phyloP scores from a whole-genome alignment of 2,888 invertebrate genomes.

The Sepiola atlantica region DNA sequence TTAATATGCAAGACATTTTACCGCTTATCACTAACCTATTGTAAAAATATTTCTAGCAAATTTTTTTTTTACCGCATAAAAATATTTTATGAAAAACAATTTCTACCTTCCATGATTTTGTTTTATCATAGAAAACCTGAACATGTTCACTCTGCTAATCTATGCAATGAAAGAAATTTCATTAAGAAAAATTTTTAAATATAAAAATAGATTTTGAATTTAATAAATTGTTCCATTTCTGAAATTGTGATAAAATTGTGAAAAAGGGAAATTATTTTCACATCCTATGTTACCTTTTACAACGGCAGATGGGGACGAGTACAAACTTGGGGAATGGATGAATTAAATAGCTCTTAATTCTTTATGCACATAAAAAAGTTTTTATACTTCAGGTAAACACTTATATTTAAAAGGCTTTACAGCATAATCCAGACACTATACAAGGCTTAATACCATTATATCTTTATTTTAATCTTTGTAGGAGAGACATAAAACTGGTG shows the following conservation, averaged over 20 bases:
- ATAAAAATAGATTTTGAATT: no score
- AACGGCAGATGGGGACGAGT: background rate
- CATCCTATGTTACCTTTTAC: background rate
- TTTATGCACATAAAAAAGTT: background rate
- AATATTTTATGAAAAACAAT: background rate
- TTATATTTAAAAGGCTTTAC: background rate
- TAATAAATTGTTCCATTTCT: background rate
- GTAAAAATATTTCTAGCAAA: background rate
- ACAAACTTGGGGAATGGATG: background rate
- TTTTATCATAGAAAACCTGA: no score
- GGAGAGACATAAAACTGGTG: no score
- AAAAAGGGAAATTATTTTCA: background rate
- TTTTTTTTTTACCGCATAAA: background rate
- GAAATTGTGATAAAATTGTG: background rate
- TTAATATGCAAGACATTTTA: background rate
- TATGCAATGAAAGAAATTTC: background rate
- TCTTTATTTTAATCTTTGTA: no score
- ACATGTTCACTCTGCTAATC: background rate
- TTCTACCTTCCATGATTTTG: no score
- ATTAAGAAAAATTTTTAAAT: no score
- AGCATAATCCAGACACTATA: background rate
- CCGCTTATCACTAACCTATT: background rate
- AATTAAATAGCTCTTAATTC: background rate
- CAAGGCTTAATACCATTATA: no score
- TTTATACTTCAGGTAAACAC: background rate